Percentiles rank a stretch among this genome's conserved stretches.
phyloP scores from a whole-genome alignment of 2,888 invertebrate species.

The Lutraria lutraria region DNA sequence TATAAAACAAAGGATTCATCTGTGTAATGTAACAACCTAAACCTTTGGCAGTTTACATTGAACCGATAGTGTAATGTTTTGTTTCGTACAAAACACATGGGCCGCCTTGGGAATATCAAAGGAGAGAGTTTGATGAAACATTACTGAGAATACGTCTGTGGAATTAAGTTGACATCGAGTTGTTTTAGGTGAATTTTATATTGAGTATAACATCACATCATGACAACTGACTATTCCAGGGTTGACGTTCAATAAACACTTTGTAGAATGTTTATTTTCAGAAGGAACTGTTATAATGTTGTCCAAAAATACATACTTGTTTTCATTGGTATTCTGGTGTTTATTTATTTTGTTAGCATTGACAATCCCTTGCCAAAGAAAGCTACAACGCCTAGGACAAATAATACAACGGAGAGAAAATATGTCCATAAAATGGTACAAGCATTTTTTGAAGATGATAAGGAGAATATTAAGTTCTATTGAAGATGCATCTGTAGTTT shows the following conservation, averaged over 20 bases:
- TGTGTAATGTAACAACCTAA: background rate
- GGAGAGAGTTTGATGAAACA: background rate
- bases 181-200: background rate
- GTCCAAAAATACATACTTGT: too few relatives aligned
- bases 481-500: too few relatives aligned
- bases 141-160: background rate
- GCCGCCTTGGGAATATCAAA: background rate
- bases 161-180: background rate
- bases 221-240: background rate
- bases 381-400: too few relatives aligned
- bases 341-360: too few relatives aligned
- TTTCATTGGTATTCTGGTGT: too few relatives aligned
- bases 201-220: background rate
- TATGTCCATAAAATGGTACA: too few relatives aligned
- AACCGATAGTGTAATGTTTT: background rate
- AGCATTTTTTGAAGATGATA: too few relatives aligned
- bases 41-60: background rate
- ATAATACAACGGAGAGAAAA: too few relatives aligned
- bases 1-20: background rate
- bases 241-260: background rate
- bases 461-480: too few relatives aligned
- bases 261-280: background rate
- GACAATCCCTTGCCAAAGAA: too few relatives aligned
- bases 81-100: background rate
- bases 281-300: too few relatives aligned